These are phyloP conservation scores for Trematomus bernacchii DNA, from an alignment of 2,797 vertebrate genomes.

Conservation along the genomic window DNA sequence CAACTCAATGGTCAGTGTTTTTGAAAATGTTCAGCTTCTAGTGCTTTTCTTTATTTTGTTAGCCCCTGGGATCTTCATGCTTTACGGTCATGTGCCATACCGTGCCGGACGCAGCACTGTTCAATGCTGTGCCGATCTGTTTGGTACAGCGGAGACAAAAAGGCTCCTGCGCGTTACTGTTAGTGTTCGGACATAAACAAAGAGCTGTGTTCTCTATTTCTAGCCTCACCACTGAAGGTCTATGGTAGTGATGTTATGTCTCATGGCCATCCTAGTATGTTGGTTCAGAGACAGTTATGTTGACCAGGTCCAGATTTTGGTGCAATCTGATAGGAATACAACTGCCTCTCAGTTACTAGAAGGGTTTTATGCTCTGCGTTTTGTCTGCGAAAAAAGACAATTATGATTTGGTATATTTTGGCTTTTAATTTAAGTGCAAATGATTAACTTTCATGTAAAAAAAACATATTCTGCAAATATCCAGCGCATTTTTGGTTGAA, in stretches of 20 bases:
- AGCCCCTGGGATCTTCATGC: no score
- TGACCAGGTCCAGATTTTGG: no score
- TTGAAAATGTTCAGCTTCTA: no score
- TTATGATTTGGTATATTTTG: neutral
- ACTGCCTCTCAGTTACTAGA: neutral
- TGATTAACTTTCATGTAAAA: neutral
- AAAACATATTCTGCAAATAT: no score
- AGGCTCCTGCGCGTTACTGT: neutral
- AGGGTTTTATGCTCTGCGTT: no score
- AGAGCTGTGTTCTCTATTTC: neutral
- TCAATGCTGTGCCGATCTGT: constrained; percentile 12
- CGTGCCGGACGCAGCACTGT: neutral
- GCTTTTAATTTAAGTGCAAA: neutral
- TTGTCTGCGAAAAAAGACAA: no score
- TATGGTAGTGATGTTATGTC: neutral
- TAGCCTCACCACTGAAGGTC: neutral
- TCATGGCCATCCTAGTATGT: neutral
- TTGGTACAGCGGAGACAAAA: neutral
- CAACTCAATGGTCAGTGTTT: no score
- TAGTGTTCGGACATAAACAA: neutral
- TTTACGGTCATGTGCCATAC: neutral
- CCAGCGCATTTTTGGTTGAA: neutral
- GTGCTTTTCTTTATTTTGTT: no score
- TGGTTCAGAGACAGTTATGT: neutral
- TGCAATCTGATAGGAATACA: neutral